phyloP scores from a whole-genome alignment of 2,797 vertebrate species.

The Falco naumanni region DNA sequence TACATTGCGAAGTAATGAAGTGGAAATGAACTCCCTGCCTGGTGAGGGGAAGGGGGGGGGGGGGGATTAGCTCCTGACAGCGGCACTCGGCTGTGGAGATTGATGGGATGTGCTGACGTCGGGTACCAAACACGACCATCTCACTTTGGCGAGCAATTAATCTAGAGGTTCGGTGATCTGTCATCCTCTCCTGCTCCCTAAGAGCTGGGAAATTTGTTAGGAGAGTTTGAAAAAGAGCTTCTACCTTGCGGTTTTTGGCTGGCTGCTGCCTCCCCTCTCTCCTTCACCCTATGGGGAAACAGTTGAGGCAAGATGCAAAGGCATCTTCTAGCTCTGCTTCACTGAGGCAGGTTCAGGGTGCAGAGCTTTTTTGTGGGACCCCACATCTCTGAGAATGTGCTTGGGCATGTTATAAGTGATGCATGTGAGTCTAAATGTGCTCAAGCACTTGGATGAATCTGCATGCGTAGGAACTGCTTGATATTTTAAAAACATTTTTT shows the following conservation, averaged over 20 bases:
- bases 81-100: constrained; percentile 41
- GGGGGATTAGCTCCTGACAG: constrained; percentile 38
- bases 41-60: neutral
- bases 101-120: constrained; percentile 74
- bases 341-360: neutral
- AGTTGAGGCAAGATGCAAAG: accelerated
- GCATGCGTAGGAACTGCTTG: neutral
- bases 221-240: constrained; percentile 1
- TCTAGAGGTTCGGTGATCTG: constrained; percentile 66
- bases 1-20: constrained; percentile 70
- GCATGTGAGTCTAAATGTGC: accelerated
- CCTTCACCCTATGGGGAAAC: accelerated
- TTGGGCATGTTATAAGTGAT: too few species aligned
- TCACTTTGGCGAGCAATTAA: constrained; percentile 73
- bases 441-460: accelerated
- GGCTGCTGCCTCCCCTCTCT: accelerated
- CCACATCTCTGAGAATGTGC: neutral
- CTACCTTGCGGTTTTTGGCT: neutral
- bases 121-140: constrained; percentile 59
- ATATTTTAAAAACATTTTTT: neutral
- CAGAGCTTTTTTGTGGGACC: neutral
- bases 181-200: constrained; percentile 45
- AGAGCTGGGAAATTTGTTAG: constrained; percentile 9
- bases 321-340: neutral
- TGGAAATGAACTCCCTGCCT: constrained; percentile 73